phyloP scores from a whole-genome alignment of 2,888 invertebrate genomes.

The Elmis aenea region DNA sequence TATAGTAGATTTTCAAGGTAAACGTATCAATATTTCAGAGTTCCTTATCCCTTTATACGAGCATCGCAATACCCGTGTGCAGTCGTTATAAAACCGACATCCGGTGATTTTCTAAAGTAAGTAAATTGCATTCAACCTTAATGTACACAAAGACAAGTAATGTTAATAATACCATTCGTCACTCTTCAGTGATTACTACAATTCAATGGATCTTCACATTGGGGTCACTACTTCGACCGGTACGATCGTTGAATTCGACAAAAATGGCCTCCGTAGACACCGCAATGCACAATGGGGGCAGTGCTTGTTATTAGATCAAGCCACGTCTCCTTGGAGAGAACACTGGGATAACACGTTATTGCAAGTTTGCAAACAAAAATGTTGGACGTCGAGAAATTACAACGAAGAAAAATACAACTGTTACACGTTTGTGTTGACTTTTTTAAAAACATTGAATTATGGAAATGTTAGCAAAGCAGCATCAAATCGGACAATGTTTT shows the following conservation, averaged over 20 bases:
- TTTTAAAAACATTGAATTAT: slow-evolving; percentile 68
- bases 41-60: slow-evolving; percentile 83
- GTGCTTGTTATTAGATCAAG: slow-evolving; percentile 64
- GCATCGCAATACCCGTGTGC: slow-evolving; percentile 76
- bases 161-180: slow-evolving; percentile 3
- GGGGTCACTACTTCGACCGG: slow-evolving; percentile 81
- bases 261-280: slow-evolving; percentile 63
- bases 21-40: no score
- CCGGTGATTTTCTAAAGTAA: slow-evolving; percentile 83
- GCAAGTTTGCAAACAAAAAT: slow-evolving; percentile 57
- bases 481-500: slow-evolving; percentile 63
- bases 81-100: slow-evolving; percentile 81
- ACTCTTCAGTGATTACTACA: slow-evolving; percentile 68
- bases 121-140: slow-evolving; percentile 31
- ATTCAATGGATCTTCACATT: slow-evolving; percentile 82
- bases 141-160: neutral
- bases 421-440: slow-evolving; percentile 79
- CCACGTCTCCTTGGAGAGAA: slow-evolving; percentile 60
- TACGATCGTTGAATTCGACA: slow-evolving; percentile 79
- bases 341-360: slow-evolving; percentile 64
- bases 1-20: no score
- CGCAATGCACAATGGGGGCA: slow-evolving; percentile 58
- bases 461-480: slow-evolving; percentile 67
- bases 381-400: slow-evolving; percentile 67
- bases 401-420: slow-evolving; percentile 76